Percentiles rank a stretch among this genome's conserved stretches.
These are phyloP conservation scores for Emydoidea blandingii DNA, from an alignment of 2,797 vertebrate species.

Conservation along the genomic window DNA sequence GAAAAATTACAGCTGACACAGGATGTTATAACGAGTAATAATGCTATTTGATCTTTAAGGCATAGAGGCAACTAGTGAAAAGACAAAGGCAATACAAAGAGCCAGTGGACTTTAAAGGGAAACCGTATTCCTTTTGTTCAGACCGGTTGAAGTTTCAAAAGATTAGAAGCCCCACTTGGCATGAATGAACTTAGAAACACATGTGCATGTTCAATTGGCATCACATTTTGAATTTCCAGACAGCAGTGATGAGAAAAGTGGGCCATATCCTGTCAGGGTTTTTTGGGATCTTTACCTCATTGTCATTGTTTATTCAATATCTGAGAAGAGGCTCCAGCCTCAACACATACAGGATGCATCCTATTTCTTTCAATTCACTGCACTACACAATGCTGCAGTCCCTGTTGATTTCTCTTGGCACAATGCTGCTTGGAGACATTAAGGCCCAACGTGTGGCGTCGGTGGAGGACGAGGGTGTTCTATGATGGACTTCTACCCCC, in stretches of 20 bases:
- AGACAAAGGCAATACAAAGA: background rate
- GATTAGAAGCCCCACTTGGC: background rate
- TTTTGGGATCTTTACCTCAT: background rate
- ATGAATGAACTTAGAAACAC: background rate
- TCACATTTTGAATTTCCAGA: background rate
- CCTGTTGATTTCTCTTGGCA: background rate
- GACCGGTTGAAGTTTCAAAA: background rate
- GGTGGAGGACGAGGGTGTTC: rapidly evolving
- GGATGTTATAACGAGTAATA: background rate
- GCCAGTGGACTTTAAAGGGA: background rate
- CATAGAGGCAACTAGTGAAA: background rate
- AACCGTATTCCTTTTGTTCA: background rate
- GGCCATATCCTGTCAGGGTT: background rate
- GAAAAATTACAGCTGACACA: background rate
- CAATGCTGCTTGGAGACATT: background rate
- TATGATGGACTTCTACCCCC: rapidly evolving
- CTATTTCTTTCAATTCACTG: background rate
- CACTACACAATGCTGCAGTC: background rate
- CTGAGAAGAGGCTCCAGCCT: background rate
- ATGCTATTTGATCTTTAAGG: background rate
- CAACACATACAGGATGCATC: background rate
- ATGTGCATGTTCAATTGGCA: background rate
- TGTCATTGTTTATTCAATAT: background rate
- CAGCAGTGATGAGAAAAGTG: background rate
- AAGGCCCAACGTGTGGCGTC: background rate